A percentile compares a stretch with the other conserved stretches of the same genome.
These are phyloP conservation scores for Dermochelys coriacea DNA, from an alignment of 2,797 vertebrate species.

Conservation along the genomic window DNA sequence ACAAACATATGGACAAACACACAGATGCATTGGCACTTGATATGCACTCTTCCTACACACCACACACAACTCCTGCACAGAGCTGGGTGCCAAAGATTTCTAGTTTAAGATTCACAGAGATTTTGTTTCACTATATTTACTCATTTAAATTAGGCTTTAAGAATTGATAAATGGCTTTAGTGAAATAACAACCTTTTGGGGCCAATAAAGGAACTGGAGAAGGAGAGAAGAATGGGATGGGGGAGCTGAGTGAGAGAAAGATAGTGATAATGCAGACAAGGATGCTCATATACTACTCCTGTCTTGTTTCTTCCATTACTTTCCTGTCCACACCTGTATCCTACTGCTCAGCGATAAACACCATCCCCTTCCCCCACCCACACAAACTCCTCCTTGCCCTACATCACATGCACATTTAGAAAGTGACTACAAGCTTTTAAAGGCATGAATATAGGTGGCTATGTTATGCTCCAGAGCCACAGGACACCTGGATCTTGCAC, in stretches of 20 bases:
- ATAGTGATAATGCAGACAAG: neutral
- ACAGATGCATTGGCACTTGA: too few relatives aligned
- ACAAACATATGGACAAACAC: too few relatives aligned
- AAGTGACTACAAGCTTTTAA: neutral
- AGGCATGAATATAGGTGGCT: neutral
- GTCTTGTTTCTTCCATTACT: neutral
- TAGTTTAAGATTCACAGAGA: neutral
- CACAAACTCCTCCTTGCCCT: neutral
- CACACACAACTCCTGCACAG: neutral
- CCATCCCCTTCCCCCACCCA: neutral
- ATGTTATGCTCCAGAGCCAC: neutral
- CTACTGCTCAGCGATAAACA: neutral
- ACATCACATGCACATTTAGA: neutral
- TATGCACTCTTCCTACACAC: neutral
- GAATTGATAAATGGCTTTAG: neutral
- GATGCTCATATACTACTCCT: neutral
- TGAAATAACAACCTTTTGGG: neutral
- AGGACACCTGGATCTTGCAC: neutral
- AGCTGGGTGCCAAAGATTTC: neutral
- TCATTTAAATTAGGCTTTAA: neutral
- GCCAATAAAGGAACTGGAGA: neutral
- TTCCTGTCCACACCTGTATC: neutral
- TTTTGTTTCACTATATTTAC: neutral
- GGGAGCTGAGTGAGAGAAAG: neutral
- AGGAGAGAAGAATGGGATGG: neutral